Base-by-base conservation (phyloP, 2,888 invertebrate species). In the Rhimphoctona megacephalus region DNA sequence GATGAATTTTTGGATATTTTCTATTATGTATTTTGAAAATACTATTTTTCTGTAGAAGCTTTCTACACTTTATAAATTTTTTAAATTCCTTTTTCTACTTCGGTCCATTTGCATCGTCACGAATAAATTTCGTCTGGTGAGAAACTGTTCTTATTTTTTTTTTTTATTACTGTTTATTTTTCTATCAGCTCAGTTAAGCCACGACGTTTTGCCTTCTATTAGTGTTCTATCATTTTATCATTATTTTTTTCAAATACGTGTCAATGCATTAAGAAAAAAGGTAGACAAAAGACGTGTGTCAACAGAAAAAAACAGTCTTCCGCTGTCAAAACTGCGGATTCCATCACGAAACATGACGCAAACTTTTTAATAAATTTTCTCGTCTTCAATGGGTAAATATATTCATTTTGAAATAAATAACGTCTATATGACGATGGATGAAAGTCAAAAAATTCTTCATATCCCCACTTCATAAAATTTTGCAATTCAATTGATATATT, bases 301-400 rank as follows among this genome's bases (percentile, higher is more conserved):
- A 74, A 76, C 81, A 78, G 72, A 80, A 70, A 69, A 43, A 74
- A 49, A 9, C 17, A 72, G 30, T 33, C 64, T 33, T n/a, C 8
- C 33, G 30, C 52, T 64, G 61, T 69, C 57, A 76, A n/a, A 69
- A 69, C 74, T 69, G 74, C 22, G 14, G 46, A 36, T 33, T 43
- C 61, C 25, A 22, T n/a, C 57, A 9, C 61, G 77, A 85, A 79
- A 88, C 85, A 91, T 90, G 90, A 85, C 74, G 74, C 73, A 80
- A 89, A 85, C 64, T 79, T 85, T 49, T 67, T 61, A 83, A 87
- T 89, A 92, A 92, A 92, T 91, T 30, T 91, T 83, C 72, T 88
- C 66, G 90, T 90, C 85, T 81, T 54, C 81, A 66, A 84, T 81
- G 83, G 81, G 89, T 90, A 89, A 89, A 88, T 89, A 87, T 25